Evolutionary conservation across 2,888 invertebrate genomes (phyloP).

Genomic region (Pammene fasciana): DNA sequence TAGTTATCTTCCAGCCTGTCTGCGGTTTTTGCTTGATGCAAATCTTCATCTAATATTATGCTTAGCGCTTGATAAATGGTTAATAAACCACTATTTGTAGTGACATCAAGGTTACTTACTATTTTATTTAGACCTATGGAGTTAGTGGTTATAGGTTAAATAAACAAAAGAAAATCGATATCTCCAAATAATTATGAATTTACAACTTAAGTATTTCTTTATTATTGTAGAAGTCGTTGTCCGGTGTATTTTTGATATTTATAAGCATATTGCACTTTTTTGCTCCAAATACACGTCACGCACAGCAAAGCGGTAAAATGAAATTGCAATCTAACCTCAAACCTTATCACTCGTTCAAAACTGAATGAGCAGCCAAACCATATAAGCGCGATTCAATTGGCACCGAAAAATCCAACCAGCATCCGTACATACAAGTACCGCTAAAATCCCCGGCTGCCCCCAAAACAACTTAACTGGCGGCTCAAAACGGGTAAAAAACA

Average conservation of each 20-base stretch:
- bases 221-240: too few species aligned
- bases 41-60: too few species aligned
- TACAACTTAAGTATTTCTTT: too few species aligned
- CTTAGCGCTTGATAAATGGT: too few species aligned
- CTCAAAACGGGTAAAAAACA: conserved; percentile 70
- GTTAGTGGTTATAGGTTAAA: too few species aligned
- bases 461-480: conserved; percentile 78
- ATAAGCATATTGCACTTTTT: neutral
- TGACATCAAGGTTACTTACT: too few species aligned
- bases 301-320: conserved; percentile 37
- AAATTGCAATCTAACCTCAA: conserved; percentile 58
- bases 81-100: too few species aligned
- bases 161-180: too few species aligned
- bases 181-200: too few species aligned
- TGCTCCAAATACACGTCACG: neutral
- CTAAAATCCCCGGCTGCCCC: conserved; percentile 75
- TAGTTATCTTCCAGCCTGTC: too few species aligned
- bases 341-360: conserved; percentile 66
- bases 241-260: neutral
- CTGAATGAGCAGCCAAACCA: conserved; percentile 74
- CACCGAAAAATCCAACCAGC: conserved; percentile 66
- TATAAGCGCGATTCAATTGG: conserved; percentile 81
- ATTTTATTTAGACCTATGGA: too few species aligned
- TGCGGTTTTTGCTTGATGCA: too few species aligned
- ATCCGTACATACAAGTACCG: conserved; percentile 75